Percentiles rank a stretch among this genome's conserved stretches.
Conservation (phyloP, 2,888 invertebrate species). For the Hermaeophaga mercurialis region DNA sequence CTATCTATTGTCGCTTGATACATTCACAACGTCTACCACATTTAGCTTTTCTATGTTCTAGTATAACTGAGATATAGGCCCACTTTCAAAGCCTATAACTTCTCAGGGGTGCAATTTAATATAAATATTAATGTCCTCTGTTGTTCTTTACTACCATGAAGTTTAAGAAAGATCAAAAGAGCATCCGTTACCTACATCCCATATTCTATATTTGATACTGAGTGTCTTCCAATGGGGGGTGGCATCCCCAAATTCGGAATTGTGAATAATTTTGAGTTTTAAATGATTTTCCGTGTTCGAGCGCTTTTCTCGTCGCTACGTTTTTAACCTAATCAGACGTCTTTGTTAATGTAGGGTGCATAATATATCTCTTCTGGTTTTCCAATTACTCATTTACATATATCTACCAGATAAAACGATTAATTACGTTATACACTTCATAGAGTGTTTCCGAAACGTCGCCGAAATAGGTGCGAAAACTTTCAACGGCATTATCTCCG, state of each 20-base stretch:
- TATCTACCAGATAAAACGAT: constrained; percentile 34
- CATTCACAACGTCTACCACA: too few species aligned
- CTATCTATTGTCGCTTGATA: too few species aligned
- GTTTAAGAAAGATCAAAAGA: too few species aligned
- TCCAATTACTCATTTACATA: constrained; percentile 33
- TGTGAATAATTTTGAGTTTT: constrained; percentile 37
- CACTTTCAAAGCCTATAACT: too few species aligned
- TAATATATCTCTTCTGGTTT: constrained; percentile 36
- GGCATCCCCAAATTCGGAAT: constrained; percentile 18
- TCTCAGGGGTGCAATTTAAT: too few species aligned
- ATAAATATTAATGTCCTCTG: too few species aligned
- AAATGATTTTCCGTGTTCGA: constrained; percentile 37
- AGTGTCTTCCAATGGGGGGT: too few species aligned
- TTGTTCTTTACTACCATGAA: too few species aligned
- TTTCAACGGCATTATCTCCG: constrained; percentile 20
- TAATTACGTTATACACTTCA: constrained; percentile 26
- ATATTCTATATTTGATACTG: too few species aligned
- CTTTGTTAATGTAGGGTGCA: constrained; percentile 36
- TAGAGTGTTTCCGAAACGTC: constrained; percentile 17
- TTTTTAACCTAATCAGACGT: constrained; percentile 36
- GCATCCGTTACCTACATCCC: too few species aligned
- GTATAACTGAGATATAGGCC: too few species aligned
- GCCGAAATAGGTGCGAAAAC: constrained; percentile 28
- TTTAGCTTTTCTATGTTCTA: too few species aligned
- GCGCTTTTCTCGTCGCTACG: constrained; percentile 30